These are phyloP conservation scores for Drosophila sturtevanti DNA, from an alignment of 1,140 invertebrate species.

Conservation along the genomic window DNA sequence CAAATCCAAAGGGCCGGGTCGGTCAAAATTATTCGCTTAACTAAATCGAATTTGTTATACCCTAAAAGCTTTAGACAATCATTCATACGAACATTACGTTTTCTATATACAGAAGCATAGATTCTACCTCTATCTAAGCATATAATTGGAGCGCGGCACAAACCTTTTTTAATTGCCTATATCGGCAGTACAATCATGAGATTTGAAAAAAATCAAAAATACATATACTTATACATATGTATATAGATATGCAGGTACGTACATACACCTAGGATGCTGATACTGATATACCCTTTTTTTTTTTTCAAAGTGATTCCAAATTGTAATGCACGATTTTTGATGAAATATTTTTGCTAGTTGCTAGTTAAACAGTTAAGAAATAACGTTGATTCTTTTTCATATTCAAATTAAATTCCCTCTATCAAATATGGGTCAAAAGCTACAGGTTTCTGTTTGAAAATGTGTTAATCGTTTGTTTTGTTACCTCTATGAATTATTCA, in stretches of 20 bases:
- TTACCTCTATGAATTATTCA: conserved; percentile 52
- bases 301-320: conserved; percentile 10
- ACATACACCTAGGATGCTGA: too few species aligned
- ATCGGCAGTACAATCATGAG: too few species aligned
- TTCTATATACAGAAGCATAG: too few species aligned
- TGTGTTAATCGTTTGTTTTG: conserved; percentile 69
- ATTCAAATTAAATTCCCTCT: conserved; percentile 65
- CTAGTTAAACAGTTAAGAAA: conserved; percentile 65
- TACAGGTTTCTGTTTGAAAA: conserved; percentile 66
- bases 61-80: background rate
- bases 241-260: too few species aligned
- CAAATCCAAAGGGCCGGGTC: background rate
- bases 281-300: too few species aligned
- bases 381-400: conserved; percentile 64
- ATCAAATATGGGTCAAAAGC: conserved; percentile 74
- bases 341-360: conserved; percentile 54
- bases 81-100: too few species aligned
- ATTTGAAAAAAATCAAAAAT: too few species aligned
- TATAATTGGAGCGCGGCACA: too few species aligned
- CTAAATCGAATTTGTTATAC: background rate
- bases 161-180: too few species aligned
- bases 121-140: too few species aligned
- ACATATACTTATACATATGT: too few species aligned
- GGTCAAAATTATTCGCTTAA: background rate
- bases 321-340: conserved; percentile 74